Conservation (phyloP, 2,888 invertebrate species). For the Tetanocera ferruginea region DNA sequence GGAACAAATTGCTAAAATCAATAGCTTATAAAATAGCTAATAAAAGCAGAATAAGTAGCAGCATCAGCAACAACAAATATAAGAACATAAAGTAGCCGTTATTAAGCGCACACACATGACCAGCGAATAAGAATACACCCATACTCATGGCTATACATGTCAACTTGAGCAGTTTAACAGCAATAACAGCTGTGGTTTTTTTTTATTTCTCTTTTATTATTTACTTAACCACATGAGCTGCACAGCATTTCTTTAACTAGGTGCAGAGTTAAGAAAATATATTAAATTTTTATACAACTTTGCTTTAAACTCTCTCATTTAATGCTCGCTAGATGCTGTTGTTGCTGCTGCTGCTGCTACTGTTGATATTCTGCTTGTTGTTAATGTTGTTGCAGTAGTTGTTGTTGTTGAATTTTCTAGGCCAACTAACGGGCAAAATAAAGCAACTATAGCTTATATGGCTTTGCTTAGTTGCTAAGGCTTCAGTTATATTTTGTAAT, state of each 20-base stretch:
- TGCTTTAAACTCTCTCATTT: neutral
- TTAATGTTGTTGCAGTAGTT: neutral
- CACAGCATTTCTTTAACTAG: too few species aligned
- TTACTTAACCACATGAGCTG: neutral
- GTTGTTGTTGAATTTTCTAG: slow-evolving; percentile 5
- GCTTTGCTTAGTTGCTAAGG: neutral
- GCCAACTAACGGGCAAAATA: slow-evolving; percentile 14
- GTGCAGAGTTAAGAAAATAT: neutral
- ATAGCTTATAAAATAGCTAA: too few species aligned
- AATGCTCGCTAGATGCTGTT: neutral
- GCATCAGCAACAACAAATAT: too few species aligned
- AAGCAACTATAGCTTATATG: neutral
- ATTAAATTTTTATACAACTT: neutral
- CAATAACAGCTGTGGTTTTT: neutral
- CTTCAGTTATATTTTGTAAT: neutral
- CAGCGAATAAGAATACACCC: too few species aligned
- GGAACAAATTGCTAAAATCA: too few species aligned
- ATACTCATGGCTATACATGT: too few species aligned
- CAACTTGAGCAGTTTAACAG: too few species aligned
- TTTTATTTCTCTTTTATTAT: neutral
- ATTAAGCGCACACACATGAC: too few species aligned
- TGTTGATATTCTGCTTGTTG: neutral
- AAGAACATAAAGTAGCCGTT: too few species aligned
- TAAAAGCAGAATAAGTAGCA: too few species aligned
- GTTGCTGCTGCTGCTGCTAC: neutral